phyloP scores from a whole-genome alignment of 37 sponge, comb jelly and placozoan genomes.

The Agelas oroides region DNA sequence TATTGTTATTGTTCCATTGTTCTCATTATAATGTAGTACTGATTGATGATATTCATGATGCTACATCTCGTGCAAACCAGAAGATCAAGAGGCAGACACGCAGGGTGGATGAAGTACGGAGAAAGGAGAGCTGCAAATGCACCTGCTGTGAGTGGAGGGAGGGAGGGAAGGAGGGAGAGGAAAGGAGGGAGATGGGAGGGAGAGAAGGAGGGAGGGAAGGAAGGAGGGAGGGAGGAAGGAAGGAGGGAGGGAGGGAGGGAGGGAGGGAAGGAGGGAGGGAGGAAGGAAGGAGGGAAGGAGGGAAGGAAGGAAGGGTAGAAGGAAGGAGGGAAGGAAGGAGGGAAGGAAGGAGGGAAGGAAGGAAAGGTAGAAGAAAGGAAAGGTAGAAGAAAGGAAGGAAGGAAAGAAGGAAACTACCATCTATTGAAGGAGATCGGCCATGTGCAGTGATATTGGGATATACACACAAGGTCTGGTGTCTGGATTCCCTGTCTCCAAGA shows the following conservation, averaged over 20 bases:
- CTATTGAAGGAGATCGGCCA: too few species aligned
- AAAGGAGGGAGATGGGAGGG: too few species aligned
- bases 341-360: too few species aligned
- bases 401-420: too few species aligned
- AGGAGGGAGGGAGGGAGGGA: background rate
- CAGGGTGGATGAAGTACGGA: slow-evolving; percentile 36
- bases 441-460: too few species aligned
- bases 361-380: too few species aligned
- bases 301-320: too few species aligned
- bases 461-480: too few species aligned
- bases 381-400: too few species aligned
- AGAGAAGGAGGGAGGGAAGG: slow-evolving; percentile 21
- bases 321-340: too few species aligned
- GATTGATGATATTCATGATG: slow-evolving; percentile 65
- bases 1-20: too few species aligned
- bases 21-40: slow-evolving; percentile 14
- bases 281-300: background rate
- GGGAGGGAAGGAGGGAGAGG: background rate
- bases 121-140: slow-evolving; percentile 58
- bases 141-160: slow-evolving; percentile 48
- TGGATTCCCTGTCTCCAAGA: too few species aligned
- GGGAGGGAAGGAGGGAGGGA: background rate
- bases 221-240: background rate
- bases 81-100: slow-evolving; percentile 41
- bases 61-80: slow-evolving; percentile 25